Conservation (phyloP, 2,797 vertebrate genomes). For the Mastacembelus armatus region DNA sequence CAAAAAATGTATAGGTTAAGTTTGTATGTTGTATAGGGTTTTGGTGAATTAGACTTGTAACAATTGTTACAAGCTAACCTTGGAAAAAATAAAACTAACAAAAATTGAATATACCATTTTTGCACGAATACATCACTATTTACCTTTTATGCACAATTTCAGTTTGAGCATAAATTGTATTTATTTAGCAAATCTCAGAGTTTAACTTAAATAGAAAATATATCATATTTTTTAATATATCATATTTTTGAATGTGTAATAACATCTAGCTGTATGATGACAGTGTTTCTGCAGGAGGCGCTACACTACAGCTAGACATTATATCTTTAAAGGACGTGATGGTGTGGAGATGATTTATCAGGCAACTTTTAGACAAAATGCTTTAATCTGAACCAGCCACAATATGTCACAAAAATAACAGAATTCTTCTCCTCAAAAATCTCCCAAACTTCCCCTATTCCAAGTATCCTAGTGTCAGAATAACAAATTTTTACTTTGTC, state of each 20-base stretch:
- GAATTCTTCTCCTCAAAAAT: background rate
- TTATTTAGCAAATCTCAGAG: background rate
- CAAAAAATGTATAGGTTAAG: no score
- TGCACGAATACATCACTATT: no score
- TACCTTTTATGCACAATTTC: no score
- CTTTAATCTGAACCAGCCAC: conserved; percentile 9
- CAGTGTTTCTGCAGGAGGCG: background rate
- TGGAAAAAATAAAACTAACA: no score
- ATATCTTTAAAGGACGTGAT: no score
- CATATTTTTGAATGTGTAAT: background rate
- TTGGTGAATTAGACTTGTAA: no score
- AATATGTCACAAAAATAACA: background rate
- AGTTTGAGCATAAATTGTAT: no score
- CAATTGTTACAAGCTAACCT: no score
- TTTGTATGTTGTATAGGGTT: no score
- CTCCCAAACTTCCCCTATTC: conserved; percentile 1
- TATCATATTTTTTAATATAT: no score
- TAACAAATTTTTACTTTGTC: conserved; percentile 39
- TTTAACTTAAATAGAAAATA: background rate
- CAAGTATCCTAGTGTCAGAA: background rate
- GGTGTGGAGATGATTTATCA: conserved; percentile 8
- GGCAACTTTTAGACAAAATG: background rate
- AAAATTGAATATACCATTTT: no score
- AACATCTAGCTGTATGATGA: background rate
- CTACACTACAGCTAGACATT: background rate